Conservation (phyloP, 2,113 vertebrate genomes). For the Scortum barcoo region DNA sequence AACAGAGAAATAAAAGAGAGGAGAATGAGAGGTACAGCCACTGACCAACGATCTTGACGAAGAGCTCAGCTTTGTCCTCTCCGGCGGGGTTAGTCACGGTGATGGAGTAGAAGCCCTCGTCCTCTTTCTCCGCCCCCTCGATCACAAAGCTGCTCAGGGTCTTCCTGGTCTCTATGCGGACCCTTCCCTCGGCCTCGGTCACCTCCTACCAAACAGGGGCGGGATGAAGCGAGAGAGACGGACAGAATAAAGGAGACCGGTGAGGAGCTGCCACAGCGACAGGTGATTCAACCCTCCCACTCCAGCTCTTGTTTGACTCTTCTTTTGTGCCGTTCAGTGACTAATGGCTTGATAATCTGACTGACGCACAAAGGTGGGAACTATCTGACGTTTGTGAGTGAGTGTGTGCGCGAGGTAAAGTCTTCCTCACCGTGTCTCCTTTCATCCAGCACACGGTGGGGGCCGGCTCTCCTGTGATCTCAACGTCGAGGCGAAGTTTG, state of each 20-base stretch:
- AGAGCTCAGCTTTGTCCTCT: conserved; percentile 87
- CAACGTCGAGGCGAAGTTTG: conserved; percentile 90
- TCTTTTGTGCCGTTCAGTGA: conserved; percentile 27
- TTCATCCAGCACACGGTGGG: conserved; percentile 89
- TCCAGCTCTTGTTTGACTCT: conserved; percentile 14
- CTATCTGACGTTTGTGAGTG: conserved; percentile 9
- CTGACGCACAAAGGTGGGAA: conserved; percentile 49
- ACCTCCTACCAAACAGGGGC: conserved; percentile 78
- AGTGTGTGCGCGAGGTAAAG: conserved; percentile 19
- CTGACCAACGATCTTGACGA: conserved; percentile 89
- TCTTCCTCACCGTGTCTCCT: conserved; percentile 81
- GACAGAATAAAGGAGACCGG: conserved; percentile 1
- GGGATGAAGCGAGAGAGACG: background rate
- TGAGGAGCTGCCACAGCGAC: conserved; percentile 12
- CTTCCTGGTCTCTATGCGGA: conserved; percentile 83
- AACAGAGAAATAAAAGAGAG: background rate
- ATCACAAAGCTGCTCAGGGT: conserved; percentile 89
- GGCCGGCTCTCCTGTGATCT: conserved; percentile 89
- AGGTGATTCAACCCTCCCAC: conserved; percentile 53
- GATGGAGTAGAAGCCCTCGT: conserved; percentile 89
- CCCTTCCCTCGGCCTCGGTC: conserved; percentile 81
- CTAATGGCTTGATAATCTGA: conserved; percentile 25
- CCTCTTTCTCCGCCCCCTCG: conserved; percentile 85
- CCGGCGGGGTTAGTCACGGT: conserved; percentile 89
- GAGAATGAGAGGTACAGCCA: background rate